Percentiles rank a stretch among this genome's conserved stretches.
Evolutionary conservation across 2,888 invertebrate species (phyloP).

Genomic region (Orthosia gracilis): DNA sequence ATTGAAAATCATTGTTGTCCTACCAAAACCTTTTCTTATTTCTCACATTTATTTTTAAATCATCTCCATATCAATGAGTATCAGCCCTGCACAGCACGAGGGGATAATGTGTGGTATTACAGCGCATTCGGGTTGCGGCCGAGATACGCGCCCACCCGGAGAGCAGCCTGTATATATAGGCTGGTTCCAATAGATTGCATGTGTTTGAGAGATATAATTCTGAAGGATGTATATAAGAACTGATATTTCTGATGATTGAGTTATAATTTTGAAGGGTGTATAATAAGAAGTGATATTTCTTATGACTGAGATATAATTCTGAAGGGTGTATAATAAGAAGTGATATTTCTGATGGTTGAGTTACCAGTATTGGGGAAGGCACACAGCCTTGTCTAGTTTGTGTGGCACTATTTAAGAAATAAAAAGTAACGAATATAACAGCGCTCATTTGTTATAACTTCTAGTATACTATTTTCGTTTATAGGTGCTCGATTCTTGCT

Average conservation of each 20-base stretch:
- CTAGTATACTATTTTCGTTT: background rate
- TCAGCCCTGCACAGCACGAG: constrained; percentile 28
- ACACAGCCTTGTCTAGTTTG: no score
- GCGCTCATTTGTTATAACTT: background rate
- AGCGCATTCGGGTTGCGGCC: constrained; percentile 33
- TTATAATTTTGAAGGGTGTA: constrained; percentile 12
- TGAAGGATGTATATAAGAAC: constrained; percentile 5
- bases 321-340: constrained; percentile 1
- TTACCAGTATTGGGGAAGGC: no score
- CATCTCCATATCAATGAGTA: constrained; percentile 23
- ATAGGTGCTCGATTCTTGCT: background rate
- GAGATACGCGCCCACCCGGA: constrained; percentile 10
- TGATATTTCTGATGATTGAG: background rate
- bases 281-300: constrained; percentile 1
- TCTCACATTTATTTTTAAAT: constrained; percentile 1
- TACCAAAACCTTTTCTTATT: background rate
- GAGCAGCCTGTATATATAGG: background rate
- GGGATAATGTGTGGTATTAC: constrained; percentile 30
- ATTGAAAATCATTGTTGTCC: background rate
- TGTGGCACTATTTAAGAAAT: background rate
- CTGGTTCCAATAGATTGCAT: constrained; percentile 34
- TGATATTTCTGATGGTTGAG: background rate
- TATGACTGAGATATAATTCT: constrained; percentile 9
- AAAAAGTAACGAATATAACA: no score
- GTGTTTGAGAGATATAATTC: constrained; percentile 4